Conservation (phyloP, 2,797 vertebrate species). For the Darevskia mixta region DNA sequence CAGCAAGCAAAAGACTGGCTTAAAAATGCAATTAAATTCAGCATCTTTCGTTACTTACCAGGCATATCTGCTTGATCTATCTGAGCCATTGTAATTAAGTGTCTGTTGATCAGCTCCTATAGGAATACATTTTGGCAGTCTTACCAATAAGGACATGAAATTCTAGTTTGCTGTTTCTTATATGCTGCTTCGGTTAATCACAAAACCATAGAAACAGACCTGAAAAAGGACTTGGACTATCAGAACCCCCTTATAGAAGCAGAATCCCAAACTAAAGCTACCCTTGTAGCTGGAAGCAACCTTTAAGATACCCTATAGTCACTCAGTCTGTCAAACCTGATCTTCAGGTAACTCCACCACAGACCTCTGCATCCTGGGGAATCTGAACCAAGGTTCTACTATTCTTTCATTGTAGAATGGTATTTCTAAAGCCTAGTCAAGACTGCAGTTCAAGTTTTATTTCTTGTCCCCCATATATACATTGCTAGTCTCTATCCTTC, state of each 20-base stretch:
- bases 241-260: neutral
- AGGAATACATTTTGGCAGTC: conserved; percentile 55
- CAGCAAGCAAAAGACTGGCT: neutral
- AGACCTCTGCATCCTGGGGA: no score
- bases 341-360: no score
- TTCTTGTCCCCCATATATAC: no score
- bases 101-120: conserved; percentile 98
- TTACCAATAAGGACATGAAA: neutral
- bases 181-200: neutral
- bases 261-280: neutral
- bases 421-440: no score
- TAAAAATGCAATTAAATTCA: conserved; percentile 9
- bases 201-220: neutral
- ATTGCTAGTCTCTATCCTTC: neutral
- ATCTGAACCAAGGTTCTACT: no score
- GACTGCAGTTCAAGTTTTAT: no score
- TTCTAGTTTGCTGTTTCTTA: neutral
- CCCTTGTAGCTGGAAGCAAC: neutral
- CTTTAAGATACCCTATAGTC: neutral
- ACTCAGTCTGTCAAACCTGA: no score
- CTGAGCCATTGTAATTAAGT: conserved; percentile 99
- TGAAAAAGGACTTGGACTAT: neutral
- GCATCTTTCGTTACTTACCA: conserved; percentile 81
- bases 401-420: no score
- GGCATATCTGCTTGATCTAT: conserved; percentile 98